Evolutionary conservation across 2,888 invertebrate species (phyloP).

Genomic region (Himalopsyche tibetana): DNA sequence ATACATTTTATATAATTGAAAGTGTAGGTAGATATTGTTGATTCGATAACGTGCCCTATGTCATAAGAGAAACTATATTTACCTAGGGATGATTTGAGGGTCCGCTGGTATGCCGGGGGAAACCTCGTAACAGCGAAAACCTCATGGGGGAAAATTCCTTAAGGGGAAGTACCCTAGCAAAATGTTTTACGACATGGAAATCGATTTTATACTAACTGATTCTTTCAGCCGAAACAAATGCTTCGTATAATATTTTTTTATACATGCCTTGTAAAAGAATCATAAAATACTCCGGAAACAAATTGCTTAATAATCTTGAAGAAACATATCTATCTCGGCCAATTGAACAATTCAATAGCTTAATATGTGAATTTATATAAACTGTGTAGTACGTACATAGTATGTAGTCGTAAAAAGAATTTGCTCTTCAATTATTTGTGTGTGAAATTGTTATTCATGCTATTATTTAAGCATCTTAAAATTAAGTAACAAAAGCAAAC

Average conservation of each 20-base stretch:
- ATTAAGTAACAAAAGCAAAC: no score
- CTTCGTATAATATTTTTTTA: constrained; percentile 34
- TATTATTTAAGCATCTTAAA: no score
- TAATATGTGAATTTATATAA: no score
- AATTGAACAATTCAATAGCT: no score
- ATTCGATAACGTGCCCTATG: not conserved
- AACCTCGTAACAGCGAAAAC: constrained; percentile 29
- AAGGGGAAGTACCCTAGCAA: constrained; percentile 16
- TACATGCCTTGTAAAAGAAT: constrained; percentile 11
- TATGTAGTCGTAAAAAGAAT: no score
- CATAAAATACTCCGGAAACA: not conserved
- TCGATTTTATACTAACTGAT: constrained; percentile 40
- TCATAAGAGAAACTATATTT: constrained; percentile 39
- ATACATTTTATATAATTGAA: not conserved
- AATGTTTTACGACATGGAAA: constrained; percentile 39
- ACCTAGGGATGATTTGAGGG: constrained; percentile 26
- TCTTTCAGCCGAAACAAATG: constrained; percentile 32
- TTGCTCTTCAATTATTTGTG: no score
- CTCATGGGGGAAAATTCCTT: constrained; percentile 34
- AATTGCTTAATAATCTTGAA: constrained; percentile 31
- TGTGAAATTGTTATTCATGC: no score
- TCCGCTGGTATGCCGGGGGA: constrained; percentile 18
- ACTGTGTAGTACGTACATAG: no score
- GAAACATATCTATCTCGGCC: no score
- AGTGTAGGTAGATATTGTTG: not conserved